phyloP scores from a whole-genome alignment of 1,140 invertebrate species.

The Cardiocondyla obscurior region DNA sequence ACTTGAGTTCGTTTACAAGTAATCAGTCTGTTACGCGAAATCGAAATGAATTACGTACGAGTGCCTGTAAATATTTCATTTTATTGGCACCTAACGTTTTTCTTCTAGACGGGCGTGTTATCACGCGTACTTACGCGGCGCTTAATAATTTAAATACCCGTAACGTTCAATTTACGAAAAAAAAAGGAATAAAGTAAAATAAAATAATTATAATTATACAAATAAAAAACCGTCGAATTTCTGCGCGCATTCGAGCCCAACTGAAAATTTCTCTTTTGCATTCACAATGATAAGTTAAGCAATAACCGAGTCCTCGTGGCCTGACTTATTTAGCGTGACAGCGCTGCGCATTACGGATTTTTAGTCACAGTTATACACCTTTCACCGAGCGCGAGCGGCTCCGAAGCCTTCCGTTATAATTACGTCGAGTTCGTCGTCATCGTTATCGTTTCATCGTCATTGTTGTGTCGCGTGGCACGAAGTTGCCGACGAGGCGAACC shows the following conservation, averaged over 20 bases:
- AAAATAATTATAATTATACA: too few species aligned
- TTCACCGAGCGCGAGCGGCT: conserved; percentile 46
- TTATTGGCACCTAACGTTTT: not conserved
- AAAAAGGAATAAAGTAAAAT: too few species aligned
- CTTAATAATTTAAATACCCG: not conserved
- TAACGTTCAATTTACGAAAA: too few species aligned
- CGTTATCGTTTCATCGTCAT: conserved; percentile 36
- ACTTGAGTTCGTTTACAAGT: conserved; percentile 2
- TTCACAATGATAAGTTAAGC: conserved; percentile 31
- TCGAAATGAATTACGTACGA: conserved; percentile 9
- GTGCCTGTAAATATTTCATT: not conserved
- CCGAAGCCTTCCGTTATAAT: conserved; percentile 52
- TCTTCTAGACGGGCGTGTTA: not conserved
- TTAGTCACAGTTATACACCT: conserved; percentile 52
- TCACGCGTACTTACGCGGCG: not conserved
- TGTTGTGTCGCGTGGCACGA: conserved; percentile 1
- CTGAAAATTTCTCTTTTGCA: conserved; percentile 36
- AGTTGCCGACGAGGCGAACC: conserved; percentile 45
- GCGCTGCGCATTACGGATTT: conserved; percentile 38
- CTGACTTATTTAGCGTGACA: conserved; percentile 57
- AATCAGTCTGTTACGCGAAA: not conserved
- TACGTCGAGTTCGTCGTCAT: conserved; percentile 35
- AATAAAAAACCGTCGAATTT: conserved; percentile 13
- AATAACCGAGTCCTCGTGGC: conserved; percentile 48
- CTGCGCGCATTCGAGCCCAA: not conserved